Percentiles rank a stretch among this genome's conserved stretches.
Conservation (phyloP, 1,140 invertebrate genomes). For the Pissodes strobi region DNA sequence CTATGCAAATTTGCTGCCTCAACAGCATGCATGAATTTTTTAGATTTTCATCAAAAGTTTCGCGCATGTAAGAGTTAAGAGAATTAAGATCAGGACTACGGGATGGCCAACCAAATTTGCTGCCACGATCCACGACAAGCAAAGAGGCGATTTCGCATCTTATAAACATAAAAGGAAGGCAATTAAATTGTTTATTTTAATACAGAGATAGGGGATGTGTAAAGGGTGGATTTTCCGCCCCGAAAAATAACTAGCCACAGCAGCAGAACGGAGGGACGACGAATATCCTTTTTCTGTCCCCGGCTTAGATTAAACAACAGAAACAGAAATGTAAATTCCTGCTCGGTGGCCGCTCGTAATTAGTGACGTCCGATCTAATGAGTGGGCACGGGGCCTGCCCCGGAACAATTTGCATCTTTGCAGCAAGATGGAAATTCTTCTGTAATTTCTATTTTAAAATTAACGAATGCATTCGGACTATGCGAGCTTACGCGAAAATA, state of each 20-base stretch:
- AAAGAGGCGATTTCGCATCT: too few relatives aligned
- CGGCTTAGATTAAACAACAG: constrained; percentile 37
- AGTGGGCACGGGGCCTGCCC: constrained; percentile 34
- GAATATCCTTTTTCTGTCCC: constrained; percentile 32
- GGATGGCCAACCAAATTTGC: too few relatives aligned
- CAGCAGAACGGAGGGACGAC: constrained; percentile 5
- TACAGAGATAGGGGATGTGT: background rate
- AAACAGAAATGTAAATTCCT: constrained; percentile 40
- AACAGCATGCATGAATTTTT: too few relatives aligned
- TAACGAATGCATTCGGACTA: constrained; percentile 40
- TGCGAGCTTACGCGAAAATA: constrained; percentile 29
- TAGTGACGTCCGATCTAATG: constrained; percentile 45
- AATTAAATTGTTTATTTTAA: background rate
- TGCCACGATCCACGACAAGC: too few relatives aligned
- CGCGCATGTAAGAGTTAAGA: too few relatives aligned
- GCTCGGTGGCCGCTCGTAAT: constrained; percentile 37
- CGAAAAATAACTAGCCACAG: constrained; percentile 25
- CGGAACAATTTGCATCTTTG: constrained; percentile 40
- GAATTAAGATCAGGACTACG: too few relatives aligned
- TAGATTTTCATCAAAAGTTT: too few relatives aligned
- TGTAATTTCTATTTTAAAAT: constrained; percentile 46
- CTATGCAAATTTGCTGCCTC: too few relatives aligned
- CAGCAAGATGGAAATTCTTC: constrained; percentile 39
- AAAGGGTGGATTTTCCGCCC: constrained; percentile 4
- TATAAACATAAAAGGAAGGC: background rate